Percentiles rank a stretch among this genome's conserved stretches.
Evolutionary conservation across 2,888 invertebrate genomes (phyloP).

Genomic region (Unio pictorum): DNA sequence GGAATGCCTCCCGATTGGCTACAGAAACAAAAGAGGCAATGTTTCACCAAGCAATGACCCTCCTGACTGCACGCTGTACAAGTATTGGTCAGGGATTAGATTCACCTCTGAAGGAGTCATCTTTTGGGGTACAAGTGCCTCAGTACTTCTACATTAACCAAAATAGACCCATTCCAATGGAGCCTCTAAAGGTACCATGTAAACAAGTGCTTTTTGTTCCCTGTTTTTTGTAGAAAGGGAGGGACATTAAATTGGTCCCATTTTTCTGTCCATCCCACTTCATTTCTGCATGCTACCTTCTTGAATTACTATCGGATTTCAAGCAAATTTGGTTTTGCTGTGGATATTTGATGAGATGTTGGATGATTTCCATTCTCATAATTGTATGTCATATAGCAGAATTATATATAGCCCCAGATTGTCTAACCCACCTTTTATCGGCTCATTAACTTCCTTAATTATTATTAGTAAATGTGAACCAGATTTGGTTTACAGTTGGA

Average conservation of each 20-base stretch:
- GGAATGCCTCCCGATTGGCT: conserved; percentile 46
- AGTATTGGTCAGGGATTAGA: conserved; percentile 32
- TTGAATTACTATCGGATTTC: neutral
- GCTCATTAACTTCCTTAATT: neutral
- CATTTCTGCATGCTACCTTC: neutral
- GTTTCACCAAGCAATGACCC: conserved; percentile 55
- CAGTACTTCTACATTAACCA: conserved; percentile 63
- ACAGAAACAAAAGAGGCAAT: conserved; percentile 57
- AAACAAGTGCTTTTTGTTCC: neutral
- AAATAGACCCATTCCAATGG: conserved; percentile 61
- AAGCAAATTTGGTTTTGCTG: neutral
- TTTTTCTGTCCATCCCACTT: no score
- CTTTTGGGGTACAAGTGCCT: conserved; percentile 46
- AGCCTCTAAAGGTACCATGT: conserved; percentile 59
- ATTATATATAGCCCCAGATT: no score
- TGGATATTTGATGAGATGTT: no score
- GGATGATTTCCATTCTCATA: no score
- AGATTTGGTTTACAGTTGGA: neutral
- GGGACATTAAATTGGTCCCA: neutral
- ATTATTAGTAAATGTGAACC: neutral
- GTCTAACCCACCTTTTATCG: no score
- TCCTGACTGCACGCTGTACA: conserved; percentile 54
- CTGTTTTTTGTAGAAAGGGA: neutral
- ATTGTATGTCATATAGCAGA: no score
- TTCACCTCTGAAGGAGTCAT: conserved; percentile 18